Evolutionary conservation across 2,888 invertebrate species (phyloP), one percentile per base, ranked within the genome.

Genomic region (Atethmia centrago): DNA sequence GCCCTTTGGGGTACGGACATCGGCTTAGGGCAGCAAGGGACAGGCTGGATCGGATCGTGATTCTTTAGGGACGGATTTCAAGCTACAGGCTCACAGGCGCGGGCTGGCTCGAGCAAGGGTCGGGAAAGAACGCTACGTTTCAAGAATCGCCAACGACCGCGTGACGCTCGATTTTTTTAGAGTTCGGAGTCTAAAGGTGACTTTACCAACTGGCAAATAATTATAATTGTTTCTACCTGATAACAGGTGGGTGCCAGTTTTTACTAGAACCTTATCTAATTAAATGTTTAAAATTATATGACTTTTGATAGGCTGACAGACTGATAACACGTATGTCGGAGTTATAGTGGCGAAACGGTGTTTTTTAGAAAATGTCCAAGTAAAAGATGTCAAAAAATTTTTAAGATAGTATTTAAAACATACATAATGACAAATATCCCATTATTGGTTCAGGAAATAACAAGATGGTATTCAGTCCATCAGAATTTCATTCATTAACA

Each of bases 121-220:
- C 31, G 31, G 31, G 31, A 4, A 31, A 31, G 31, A 31, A 4
- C 31, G 31, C 31, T 31, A 3, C 31, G 31, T 31, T 31, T 31
- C 31, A 31, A 31, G 31, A 31, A 31, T 4, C 31, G 4, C 31
- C 16, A 45, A 45, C 10, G 21, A 0, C 8, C 8, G 12, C n/a
- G 0, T n/a, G 5, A 49, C 40, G 10, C 8, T 31, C 5, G 25
- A 25, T 10, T 49, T 42, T 36, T 12, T 10, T 4, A 5, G 7
- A 31, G 66, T 53, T 31, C 16, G 0, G 28, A 55, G 55, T 55
- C 55, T 28, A 55, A 55, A 55, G 55, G 59, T 78, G 79, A 78
- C 71, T 1, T 51, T 25, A 28, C 0, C 3, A 72, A 12, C 0
- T 31, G 16, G 4, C 28, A 75, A 71, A 47, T 61, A 53, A 78